These are phyloP conservation scores for Globodera rostochiensis DNA, from an alignment of 1,140 invertebrate species.

Conservation along the genomic window DNA sequence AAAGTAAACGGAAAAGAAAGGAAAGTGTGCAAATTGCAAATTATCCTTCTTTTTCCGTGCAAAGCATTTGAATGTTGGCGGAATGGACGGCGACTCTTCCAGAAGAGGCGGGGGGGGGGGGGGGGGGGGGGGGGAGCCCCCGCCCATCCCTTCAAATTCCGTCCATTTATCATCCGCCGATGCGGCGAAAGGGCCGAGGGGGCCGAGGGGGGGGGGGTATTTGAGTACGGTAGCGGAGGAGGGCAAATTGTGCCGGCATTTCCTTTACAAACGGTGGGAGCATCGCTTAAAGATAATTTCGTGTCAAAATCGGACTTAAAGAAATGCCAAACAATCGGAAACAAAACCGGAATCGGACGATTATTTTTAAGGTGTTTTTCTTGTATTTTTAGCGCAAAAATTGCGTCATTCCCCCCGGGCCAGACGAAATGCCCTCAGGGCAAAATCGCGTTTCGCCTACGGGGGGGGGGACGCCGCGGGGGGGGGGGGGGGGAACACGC, in stretches of 20 bases:
- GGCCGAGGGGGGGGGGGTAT: background rate
- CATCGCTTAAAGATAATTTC: too few relatives aligned
- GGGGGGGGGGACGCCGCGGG: background rate
- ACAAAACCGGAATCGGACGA: too few relatives aligned
- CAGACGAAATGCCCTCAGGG: background rate
- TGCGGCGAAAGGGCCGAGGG: background rate
- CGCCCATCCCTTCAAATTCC: background rate
- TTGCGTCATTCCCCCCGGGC: background rate
- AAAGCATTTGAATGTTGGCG: background rate
- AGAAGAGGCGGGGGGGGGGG: background rate
- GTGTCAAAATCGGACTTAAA: too few relatives aligned
- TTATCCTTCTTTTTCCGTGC: background rate
- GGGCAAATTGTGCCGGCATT: background rate
- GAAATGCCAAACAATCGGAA: too few relatives aligned
- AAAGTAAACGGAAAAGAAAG: background rate
- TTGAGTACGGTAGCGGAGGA: background rate
- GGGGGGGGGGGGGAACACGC: constrained; percentile 2
- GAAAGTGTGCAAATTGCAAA: too few relatives aligned
- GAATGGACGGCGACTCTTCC: background rate
- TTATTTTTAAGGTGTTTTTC: background rate
- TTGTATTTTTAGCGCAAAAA: background rate
- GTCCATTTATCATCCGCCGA: background rate
- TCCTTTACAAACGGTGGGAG: too few relatives aligned
- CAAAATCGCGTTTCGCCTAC: background rate
- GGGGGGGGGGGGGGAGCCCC: background rate